A percentile compares a stretch with the other conserved stretches of the same genome.
phyloP scores from a whole-genome alignment of 2,888 invertebrate species.

The Phytoseiulus persimilis region DNA sequence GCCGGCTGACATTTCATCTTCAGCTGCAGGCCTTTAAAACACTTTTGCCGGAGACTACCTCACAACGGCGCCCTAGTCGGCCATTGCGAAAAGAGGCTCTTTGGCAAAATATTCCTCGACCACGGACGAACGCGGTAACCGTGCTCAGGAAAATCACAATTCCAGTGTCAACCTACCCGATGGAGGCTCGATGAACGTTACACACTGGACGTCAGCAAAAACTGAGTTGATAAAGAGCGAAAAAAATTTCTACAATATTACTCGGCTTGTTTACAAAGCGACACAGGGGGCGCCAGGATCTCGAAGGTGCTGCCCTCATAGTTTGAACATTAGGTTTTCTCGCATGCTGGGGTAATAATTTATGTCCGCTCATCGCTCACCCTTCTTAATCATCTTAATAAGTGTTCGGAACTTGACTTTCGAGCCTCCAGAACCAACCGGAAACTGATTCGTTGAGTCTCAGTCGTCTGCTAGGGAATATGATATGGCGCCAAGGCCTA shows the following conservation, averaged over 20 bases:
- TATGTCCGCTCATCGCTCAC: background rate
- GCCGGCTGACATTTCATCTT: background rate
- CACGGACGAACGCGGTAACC: background rate
- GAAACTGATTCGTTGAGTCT: too few relatives aligned
- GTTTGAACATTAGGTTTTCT: background rate
- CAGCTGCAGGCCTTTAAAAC: background rate
- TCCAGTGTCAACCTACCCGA: constrained; percentile 17
- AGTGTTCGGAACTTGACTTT: too few relatives aligned
- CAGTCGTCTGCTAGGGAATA: too few relatives aligned
- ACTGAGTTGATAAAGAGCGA: constrained; percentile 6
- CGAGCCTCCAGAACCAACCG: too few relatives aligned
- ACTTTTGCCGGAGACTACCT: constrained; percentile 12
- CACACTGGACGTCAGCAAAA: background rate
- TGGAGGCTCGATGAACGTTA: background rate
- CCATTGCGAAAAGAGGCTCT: constrained; percentile 31
- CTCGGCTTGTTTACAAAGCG: constrained; percentile 37
- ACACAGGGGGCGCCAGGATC: constrained; percentile 35
- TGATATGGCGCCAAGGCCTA: too few relatives aligned
- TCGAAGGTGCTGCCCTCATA: constrained; percentile 20
- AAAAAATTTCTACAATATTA: constrained; percentile 26
- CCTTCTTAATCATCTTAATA: background rate
- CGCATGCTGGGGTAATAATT: background rate
- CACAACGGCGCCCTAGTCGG: constrained; percentile 35
- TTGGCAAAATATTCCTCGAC: background rate
- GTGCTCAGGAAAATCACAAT: constrained; percentile 9